A percentile compares a stretch with the other conserved stretches of the same genome.
Conservation (phyloP, 2,113 vertebrate species). For the Sander lucioperca region DNA sequence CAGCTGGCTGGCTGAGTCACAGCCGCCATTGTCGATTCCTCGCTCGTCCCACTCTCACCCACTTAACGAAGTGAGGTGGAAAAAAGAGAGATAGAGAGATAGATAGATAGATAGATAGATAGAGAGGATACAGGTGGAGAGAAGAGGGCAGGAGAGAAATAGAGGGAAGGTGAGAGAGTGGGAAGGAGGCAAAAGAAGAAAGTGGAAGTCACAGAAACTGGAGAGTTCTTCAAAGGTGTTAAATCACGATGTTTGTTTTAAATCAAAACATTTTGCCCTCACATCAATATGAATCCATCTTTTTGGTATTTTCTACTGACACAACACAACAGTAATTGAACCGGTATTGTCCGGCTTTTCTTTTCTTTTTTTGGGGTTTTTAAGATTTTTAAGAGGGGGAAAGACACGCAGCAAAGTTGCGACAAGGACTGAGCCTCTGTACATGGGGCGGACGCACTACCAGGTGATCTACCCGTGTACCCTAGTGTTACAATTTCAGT, state of each 20-base stretch:
- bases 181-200: conserved; percentile 14
- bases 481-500: no score
- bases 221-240: background rate
- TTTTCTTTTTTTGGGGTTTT: background rate
- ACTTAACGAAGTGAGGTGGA: conserved; percentile 53
- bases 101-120: background rate
- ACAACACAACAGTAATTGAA: background rate
- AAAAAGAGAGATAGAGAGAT: conserved; percentile 2
- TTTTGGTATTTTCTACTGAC: conserved; percentile 1
- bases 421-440: no score
- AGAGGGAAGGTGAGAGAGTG: conserved; percentile 20
- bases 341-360: background rate
- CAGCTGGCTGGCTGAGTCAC: conserved; percentile 72
- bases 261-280: conserved; percentile 5
- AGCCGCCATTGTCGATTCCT: conserved; percentile 73
- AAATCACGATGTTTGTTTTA: background rate
- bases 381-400: no score
- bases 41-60: conserved; percentile 58
- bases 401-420: no score
- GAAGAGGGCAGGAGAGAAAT: conserved; percentile 24
- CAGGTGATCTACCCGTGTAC: no score
- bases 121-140: conserved; percentile 42
- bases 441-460: no score
- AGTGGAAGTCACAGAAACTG: conserved; percentile 30
- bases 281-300: background rate